phyloP scores from a whole-genome alignment of 2,888 invertebrate genomes.

The Drosophila hamatofila region DNA sequence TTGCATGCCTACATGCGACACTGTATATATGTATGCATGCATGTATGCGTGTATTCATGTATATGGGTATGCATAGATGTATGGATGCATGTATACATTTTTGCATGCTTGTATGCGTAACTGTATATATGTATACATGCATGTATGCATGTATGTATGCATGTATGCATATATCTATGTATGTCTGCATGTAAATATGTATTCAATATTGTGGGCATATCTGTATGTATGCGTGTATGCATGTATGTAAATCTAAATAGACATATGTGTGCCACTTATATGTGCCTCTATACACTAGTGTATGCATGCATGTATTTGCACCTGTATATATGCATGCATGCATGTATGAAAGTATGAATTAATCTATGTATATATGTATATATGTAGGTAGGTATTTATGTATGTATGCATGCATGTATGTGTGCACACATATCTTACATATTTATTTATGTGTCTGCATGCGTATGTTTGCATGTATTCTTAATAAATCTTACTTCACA shows the following conservation, averaged over 20 bases:
- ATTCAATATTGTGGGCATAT: constrained; percentile 1
- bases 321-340: not conserved
- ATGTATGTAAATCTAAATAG: too few species aligned
- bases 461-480: not conserved
- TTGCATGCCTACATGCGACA: not conserved
- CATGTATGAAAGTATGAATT: too few species aligned
- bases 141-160: not conserved
- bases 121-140: not conserved
- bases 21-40: not conserved
- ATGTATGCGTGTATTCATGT: not conserved
- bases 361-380: not conserved
- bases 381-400: not conserved
- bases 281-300: too few species aligned
- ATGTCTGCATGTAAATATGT: not conserved
- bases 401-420: not conserved
- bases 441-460: not conserved
- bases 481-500: not conserved
- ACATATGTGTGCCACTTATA: too few species aligned
- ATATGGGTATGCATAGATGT: not conserved
- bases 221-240: not conserved
- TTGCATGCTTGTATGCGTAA: not conserved
- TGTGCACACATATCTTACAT: not conserved
- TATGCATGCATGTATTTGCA: not conserved
- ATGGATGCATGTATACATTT: not conserved
- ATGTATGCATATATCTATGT: not conserved